Conservation (phyloP, 2,797 vertebrate species). For the Urosaurus nigricauda region DNA sequence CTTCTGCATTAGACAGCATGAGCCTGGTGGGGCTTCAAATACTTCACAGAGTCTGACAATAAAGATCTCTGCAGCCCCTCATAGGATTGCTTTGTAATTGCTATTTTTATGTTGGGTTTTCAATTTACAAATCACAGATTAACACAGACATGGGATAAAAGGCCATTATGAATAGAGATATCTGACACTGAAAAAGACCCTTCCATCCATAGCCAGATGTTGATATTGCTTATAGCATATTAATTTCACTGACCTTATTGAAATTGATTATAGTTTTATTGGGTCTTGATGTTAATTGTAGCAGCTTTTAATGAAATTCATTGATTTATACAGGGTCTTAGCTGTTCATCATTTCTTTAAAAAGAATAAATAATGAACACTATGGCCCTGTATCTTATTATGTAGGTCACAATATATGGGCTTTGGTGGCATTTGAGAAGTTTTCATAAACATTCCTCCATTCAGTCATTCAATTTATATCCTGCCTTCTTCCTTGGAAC, state of each 20-base stretch:
- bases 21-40: too few relatives aligned
- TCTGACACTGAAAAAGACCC: neutral
- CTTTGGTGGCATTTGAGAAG: conserved; percentile 4
- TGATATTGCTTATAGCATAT: neutral
- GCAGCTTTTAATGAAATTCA: neutral
- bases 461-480: too few relatives aligned
- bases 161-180: neutral
- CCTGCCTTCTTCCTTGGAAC: neutral
- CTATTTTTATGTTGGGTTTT: too few relatives aligned
- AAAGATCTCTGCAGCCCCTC: too few relatives aligned
- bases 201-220: neutral
- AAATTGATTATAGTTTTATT: neutral
- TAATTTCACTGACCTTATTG: neutral
- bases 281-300: neutral
- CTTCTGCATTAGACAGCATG: too few relatives aligned
- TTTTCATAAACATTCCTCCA: neutral
- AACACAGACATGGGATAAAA: neutral
- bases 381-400: neutral
- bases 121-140: neutral
- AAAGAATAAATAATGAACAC: neutral
- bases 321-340: neutral
- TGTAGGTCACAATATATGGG: too few relatives aligned
- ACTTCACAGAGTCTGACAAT: too few relatives aligned
- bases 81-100: too few relatives aligned
- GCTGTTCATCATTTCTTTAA: too few relatives aligned